A percentile compares a stretch with the other conserved stretches of the same genome.
Conservation (phyloP, 2,113 vertebrate genomes). For the Antigone vipio region DNA sequence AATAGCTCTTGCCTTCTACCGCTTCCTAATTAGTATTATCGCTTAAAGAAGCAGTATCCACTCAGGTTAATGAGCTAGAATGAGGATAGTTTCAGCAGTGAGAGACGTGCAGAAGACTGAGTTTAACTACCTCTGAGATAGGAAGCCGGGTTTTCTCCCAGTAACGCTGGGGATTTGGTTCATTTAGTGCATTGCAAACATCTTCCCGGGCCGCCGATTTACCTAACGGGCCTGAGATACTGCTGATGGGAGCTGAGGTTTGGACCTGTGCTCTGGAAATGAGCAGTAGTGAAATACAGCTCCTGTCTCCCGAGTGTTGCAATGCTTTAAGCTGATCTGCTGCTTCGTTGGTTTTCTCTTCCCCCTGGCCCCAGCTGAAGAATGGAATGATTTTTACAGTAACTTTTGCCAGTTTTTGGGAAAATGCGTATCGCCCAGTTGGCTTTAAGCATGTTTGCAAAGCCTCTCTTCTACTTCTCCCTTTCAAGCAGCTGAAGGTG, state of each 20-base stretch:
- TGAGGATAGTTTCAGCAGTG: background rate
- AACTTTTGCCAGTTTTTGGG: background rate
- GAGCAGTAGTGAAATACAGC: background rate
- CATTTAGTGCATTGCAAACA: background rate
- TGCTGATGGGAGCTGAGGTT: background rate
- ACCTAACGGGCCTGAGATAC: accelerated
- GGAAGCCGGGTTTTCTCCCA: background rate
- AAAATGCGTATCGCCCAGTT: background rate
- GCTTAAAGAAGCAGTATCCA: background rate
- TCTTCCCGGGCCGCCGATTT: accelerated
- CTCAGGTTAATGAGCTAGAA: background rate
- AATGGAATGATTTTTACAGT: background rate
- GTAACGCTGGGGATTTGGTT: background rate
- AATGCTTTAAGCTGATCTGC: background rate
- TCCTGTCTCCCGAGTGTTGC: accelerated
- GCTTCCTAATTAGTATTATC: background rate
- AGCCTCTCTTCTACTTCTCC: background rate
- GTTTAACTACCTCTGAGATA: background rate
- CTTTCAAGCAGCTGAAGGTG: too few relatives aligned
- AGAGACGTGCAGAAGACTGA: background rate
- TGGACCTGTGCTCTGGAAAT: background rate
- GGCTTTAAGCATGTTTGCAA: background rate
- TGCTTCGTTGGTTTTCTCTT: background rate
- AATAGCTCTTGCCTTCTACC: background rate
- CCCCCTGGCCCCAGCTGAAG: background rate